Conservation (phyloP, 2,797 vertebrate genomes). For the Acipenser transmontanus region DNA sequence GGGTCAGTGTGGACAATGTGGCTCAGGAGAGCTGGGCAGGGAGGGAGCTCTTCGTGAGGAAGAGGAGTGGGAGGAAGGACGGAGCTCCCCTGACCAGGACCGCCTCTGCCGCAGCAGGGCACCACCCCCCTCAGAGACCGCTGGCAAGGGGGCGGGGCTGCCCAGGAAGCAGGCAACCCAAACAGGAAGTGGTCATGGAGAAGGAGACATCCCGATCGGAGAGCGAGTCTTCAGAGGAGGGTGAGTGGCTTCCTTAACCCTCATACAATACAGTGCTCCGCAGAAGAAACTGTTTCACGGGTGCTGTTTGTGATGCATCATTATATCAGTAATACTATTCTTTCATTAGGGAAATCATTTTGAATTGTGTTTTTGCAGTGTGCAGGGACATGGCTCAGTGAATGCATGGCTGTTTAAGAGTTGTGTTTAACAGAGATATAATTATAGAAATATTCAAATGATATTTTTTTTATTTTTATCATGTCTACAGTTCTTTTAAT, state of each 20-base stretch:
- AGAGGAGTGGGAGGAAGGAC: conserved; percentile 52
- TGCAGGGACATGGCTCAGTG: background rate
- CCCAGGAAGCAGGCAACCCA: conserved; percentile 8
- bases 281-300: background rate
- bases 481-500: conserved; percentile 25
- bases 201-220: conserved; percentile 53
- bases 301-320: background rate
- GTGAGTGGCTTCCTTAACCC: conserved; percentile 40
- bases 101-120: background rate
- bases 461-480: background rate
- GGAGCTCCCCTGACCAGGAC: conserved; percentile 37
- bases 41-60: conserved; percentile 31
- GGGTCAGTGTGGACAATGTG: conserved; percentile 39
- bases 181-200: conserved; percentile 36
- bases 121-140: background rate
- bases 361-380: background rate
- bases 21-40: conserved; percentile 38
- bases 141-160: background rate
- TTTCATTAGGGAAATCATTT: background rate
- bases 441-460: no score
- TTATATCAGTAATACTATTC: background rate
- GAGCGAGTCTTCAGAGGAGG: conserved; percentile 60
- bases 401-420: no score
- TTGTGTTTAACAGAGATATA: no score
- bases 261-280: no score